Percentiles rank a stretch among this genome's conserved stretches.
Conservation (phyloP, 2,113 vertebrate species). For the Cathartes aura region DNA sequence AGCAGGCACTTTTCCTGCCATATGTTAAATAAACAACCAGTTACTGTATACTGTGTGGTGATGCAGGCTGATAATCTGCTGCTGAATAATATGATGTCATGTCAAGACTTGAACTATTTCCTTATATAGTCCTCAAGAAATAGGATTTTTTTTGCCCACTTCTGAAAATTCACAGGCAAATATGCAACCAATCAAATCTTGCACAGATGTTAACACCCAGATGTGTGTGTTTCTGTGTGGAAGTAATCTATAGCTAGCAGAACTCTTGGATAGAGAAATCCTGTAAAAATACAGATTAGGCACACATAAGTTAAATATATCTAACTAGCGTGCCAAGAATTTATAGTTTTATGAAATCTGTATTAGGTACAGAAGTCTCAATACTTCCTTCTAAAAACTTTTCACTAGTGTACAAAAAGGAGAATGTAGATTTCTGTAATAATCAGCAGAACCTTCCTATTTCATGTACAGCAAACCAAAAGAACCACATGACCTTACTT, state of each 20-base stretch:
- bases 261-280: slow-evolving; percentile 30
- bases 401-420: neutral
- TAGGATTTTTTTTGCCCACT: neutral
- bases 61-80: neutral
- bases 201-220: slow-evolving; percentile 35
- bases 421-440: neutral
- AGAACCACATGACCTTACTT: neutral
- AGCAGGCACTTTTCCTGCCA: neutral
- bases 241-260: slow-evolving; percentile 35
- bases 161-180: slow-evolving; percentile 40
- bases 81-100: neutral
- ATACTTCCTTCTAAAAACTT: neutral
- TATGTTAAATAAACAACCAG: neutral
- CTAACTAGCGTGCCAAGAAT: slow-evolving; percentile 5
- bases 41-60: neutral
- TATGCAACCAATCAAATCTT: slow-evolving; percentile 22
- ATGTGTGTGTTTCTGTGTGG: slow-evolving; percentile 13
- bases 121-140: slow-evolving; percentile 1
- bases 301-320: slow-evolving; percentile 25
- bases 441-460: neutral
- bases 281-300: slow-evolving; percentile 48
- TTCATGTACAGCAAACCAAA: neutral
- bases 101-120: neutral
- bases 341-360: slow-evolving; percentile 32
- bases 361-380: neutral